Evolutionary conservation across 2,797 vertebrate species (phyloP).

Genomic region (Semotilus atromaculatus): DNA sequence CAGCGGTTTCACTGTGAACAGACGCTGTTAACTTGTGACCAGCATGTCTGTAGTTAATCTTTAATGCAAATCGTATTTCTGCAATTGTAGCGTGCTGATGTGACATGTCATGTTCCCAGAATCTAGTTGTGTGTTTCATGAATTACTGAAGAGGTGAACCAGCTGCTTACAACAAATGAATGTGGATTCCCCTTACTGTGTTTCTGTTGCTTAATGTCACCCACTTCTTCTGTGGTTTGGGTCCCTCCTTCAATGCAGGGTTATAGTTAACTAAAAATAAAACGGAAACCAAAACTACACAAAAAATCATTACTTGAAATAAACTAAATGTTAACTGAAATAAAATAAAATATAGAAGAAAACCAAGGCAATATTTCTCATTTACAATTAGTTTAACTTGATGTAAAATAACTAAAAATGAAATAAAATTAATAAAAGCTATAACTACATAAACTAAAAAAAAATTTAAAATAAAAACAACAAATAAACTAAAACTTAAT

Average conservation of each 20-base stretch:
- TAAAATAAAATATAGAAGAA: no score
- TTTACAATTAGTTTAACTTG: neutral
- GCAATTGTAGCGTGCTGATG: slow-evolving; percentile 22
- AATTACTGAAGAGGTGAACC: slow-evolving; percentile 26
- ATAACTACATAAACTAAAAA: no score
- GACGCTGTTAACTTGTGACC: neutral
- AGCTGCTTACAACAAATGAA: neutral
- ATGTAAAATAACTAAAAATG: neutral
- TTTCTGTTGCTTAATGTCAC: neutral
- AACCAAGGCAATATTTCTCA: neutral
- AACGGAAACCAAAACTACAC: neutral
- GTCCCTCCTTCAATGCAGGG: neutral
- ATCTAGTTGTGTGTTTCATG: slow-evolving; percentile 15
- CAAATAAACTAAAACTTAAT: no score
- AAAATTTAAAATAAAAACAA: no score
- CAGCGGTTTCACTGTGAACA: slow-evolving; percentile 35
- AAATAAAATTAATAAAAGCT: no score
- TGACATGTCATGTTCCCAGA: slow-evolving; percentile 10
- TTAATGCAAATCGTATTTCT: slow-evolving; percentile 21
- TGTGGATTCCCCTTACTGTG: neutral
- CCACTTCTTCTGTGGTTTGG: neutral
- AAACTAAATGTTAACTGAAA: neutral
- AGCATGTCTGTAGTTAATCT: neutral
- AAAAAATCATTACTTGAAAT: neutral
- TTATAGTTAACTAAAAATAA: neutral